Conservation (phyloP, 92 coral and sea anemone species). For the Montipora capitata region DNA sequence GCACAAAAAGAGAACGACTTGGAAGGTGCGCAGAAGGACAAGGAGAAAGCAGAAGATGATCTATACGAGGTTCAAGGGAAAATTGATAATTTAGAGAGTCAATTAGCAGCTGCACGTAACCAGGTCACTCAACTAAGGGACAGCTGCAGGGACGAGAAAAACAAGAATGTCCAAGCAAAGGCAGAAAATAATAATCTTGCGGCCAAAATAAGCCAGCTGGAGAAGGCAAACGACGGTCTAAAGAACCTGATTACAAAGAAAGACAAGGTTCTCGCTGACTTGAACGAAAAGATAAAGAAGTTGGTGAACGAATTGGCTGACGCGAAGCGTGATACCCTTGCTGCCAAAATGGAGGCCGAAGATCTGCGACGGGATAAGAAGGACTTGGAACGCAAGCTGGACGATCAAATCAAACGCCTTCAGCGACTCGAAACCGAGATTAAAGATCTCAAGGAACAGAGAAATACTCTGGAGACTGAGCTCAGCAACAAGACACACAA, state of each 20-base stretch:
- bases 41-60: conserved; percentile 91
- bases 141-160: conserved; percentile 87
- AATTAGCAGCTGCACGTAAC: conserved; percentile 84
- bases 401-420: conserved; percentile 60
- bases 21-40: conserved; percentile 80
- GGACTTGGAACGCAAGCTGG: conserved; percentile 85
- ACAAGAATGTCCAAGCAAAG: conserved; percentile 80
- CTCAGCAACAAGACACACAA: conserved; percentile 91
- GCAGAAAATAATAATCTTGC: conserved; percentile 78
- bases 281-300: conserved; percentile 87
- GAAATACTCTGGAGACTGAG: conserved; percentile 87
- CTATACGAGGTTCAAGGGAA: conserved; percentile 82
- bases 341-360: conserved; percentile 84
- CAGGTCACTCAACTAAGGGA: conserved; percentile 89
- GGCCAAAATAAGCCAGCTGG: conserved; percentile 76
- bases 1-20: conserved; percentile 88
- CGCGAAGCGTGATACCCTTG: conserved; percentile 78
- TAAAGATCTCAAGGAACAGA: conserved; percentile 86
- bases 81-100: conserved; percentile 83
- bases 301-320: conserved; percentile 79
- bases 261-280: conserved; percentile 79
- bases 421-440: conserved; percentile 80
- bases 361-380: conserved; percentile 81
- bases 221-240: conserved; percentile 80
- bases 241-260: conserved; percentile 82